These are phyloP conservation scores for Pygmarrhopalites habei DNA, from an alignment of 1,140 invertebrate species.

Conservation along the genomic window DNA sequence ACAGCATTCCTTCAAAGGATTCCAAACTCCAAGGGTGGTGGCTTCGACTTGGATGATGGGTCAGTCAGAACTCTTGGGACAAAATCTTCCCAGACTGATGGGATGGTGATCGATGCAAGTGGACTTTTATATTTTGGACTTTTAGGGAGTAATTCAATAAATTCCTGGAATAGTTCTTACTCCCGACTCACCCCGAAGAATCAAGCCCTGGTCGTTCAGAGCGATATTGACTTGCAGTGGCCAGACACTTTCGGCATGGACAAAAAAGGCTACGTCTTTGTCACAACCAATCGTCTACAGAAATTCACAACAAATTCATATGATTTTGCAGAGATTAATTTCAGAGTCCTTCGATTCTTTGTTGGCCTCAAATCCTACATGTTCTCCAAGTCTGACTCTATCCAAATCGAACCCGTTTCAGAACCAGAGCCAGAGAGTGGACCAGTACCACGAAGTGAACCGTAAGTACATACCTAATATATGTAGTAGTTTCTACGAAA, in stretches of 20 bases:
- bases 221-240: constrained; percentile 60
- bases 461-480: no score
- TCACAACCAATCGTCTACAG: constrained; percentile 58
- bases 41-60: neutral
- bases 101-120: constrained; percentile 60
- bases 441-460: neutral
- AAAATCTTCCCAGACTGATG: constrained; percentile 51
- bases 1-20: constrained; percentile 52
- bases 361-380: constrained; percentile 57
- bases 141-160: constrained; percentile 56
- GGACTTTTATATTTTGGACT: constrained; percentile 60
- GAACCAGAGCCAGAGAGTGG: neutral
- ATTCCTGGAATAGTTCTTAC: constrained; percentile 55
- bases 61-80: neutral
- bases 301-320: constrained; percentile 54
- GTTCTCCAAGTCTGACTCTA: constrained; percentile 42
- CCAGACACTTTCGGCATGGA: constrained; percentile 63
- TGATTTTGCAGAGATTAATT: constrained; percentile 50
- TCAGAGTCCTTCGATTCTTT: constrained; percentile 52
- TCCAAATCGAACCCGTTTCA: neutral
- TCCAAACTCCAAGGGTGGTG: neutral
- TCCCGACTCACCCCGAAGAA: neutral
- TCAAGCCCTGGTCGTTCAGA: constrained; percentile 50
- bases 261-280: constrained; percentile 54
- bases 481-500: no score